Conservation (phyloP, 2,113 vertebrate genomes). For the Aythya baeri region DNA sequence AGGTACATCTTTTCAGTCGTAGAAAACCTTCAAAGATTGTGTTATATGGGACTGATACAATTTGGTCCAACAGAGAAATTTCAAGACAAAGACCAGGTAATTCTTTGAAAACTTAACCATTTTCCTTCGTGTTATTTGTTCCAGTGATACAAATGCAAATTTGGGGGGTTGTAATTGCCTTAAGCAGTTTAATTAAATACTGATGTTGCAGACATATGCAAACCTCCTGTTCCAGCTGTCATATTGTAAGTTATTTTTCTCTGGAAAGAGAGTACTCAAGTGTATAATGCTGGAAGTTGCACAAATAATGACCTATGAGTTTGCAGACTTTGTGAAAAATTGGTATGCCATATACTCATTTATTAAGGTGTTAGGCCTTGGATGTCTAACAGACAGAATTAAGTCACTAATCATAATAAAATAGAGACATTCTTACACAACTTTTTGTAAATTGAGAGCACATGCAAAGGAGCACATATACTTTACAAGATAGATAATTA, state of each 20-base stretch:
- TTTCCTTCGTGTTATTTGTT: not conserved
- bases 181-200: not conserved
- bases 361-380: not conserved
- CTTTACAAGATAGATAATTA: not conserved
- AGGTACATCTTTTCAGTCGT: slow-evolving; percentile 90
- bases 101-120: rapidly evolving
- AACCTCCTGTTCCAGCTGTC: not conserved
- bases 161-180: not conserved
- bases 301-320: not conserved
- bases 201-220: not conserved
- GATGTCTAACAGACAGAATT: not conserved
- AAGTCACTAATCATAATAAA: not conserved
- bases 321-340: not conserved
- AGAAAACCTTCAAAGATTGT: slow-evolving; percentile 89
- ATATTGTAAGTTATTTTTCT: not conserved
- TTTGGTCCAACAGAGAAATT: slow-evolving; percentile 91
- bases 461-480: not conserved
- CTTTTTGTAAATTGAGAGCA: not conserved
- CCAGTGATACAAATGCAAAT: not conserved
- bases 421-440: not conserved
- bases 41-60: slow-evolving; percentile 93
- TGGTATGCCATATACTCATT: not conserved
- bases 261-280: not conserved
- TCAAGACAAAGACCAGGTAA: slow-evolving; percentile 96
- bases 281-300: not conserved